Evolutionary conservation across 2,888 invertebrate genomes (phyloP).

Genomic region (Seira sanloemensis): DNA sequence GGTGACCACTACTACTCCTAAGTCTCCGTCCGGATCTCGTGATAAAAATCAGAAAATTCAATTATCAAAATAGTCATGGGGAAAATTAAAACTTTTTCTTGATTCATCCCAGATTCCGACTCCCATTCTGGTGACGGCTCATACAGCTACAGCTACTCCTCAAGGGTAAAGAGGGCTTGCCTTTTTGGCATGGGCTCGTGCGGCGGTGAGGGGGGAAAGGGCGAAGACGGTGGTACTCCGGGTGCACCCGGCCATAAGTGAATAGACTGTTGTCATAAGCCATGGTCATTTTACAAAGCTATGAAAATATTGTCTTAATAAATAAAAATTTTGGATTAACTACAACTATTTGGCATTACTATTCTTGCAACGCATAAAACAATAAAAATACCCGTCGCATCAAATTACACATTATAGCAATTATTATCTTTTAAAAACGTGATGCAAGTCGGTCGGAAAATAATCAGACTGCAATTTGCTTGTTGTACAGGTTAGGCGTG

Average conservation of each 20-base stretch:
- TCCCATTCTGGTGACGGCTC: slow-evolving; percentile 12
- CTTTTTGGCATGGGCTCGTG: not conserved
- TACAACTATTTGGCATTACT: not conserved
- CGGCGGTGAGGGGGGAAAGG: not conserved
- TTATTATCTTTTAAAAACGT: too few species aligned
- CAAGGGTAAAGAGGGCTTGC: not conserved
- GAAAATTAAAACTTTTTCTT: not conserved
- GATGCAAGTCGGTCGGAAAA: too few species aligned
- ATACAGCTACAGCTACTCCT: slow-evolving; percentile 2
- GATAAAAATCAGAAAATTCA: not conserved
- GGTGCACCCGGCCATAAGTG: not conserved
- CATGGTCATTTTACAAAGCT: not conserved
- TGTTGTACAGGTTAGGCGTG: too few species aligned
- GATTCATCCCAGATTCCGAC: not conserved
- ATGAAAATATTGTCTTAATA: too few species aligned
- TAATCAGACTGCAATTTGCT: too few species aligned
- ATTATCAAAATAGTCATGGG: not conserved
- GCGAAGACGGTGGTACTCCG: not conserved
- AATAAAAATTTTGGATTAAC: too few species aligned
- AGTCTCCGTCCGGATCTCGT: not conserved
- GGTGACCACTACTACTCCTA: too few species aligned
- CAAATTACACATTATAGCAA: too few species aligned
- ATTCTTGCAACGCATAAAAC: not conserved
- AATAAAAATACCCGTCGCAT: too few species aligned
- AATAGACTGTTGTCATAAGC: too few species aligned